Evolutionary conservation across 2,888 invertebrate species (phyloP), one percentile per base, ranked within the genome.

Genomic region (Cerastis leucographa): DNA sequence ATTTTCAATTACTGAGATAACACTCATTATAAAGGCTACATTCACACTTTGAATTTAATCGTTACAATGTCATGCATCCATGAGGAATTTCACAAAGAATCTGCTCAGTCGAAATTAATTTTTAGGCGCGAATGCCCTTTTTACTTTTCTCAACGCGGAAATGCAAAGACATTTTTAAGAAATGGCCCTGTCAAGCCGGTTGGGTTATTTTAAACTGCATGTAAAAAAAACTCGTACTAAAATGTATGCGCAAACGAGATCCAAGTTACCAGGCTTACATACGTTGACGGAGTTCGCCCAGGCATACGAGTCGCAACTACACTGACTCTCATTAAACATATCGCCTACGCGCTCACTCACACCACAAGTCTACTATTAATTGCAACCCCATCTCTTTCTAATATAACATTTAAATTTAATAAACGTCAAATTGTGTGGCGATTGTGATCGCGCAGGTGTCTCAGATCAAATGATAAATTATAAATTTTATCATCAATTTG

Each of bases 161-260:
- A 96, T 94, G 95, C 94, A 94, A 94, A 94, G 94, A 93, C 90
- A 92, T 91, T 94, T 95, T 95, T 93, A 94, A 94, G 92, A 94
- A 94, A 94, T 92, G 92, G 91, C 89, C 94, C 87, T 82, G 94
- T 94, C 94, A 90, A 94, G 93, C 96, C 93, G 95, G 96, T 96
- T 94, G 89, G 85, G 92, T 95, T 94, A 95, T 95, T 95, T 95
- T 93, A 93, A 95, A 94, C 92, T 87, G 91, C 88, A 84, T 83
- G 80, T 89, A 92, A 93, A 95, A 95, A 95, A 94, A 95, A 94
- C 93, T 93, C 80, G 94, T 92, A 95, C 92, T 94, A 93, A 96
- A 96, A 95, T 95, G 94, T 95, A 96, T 95, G 96, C 94, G 94
- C 95, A 94, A 95, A 95, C 94, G 92, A 95, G 95, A 94, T 93